Evolutionary conservation across 2,113 vertebrate species (phyloP).

Genomic region (Aphelocoma coerulescens): DNA sequence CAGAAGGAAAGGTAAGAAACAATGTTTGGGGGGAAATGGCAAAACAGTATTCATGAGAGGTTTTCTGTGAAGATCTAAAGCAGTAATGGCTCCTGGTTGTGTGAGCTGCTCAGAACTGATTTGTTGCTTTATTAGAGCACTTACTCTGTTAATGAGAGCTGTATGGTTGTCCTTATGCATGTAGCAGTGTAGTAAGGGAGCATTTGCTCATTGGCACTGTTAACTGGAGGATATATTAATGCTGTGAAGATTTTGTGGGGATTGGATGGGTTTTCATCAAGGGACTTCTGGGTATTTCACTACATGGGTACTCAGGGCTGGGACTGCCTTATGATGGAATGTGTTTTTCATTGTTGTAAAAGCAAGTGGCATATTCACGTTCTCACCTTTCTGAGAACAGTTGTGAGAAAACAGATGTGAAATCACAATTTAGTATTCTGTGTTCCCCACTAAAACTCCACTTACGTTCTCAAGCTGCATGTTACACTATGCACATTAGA

Average conservation of each 20-base stretch:
- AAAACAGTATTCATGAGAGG: not conserved
- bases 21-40: not conserved
- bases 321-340: not conserved
- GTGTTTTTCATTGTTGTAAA: not conserved
- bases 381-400: not conserved
- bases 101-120: not conserved
- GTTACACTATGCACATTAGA: not conserved
- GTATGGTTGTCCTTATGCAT: not conserved
- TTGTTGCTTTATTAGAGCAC: not conserved
- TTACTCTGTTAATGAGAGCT: not conserved
- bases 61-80: not conserved
- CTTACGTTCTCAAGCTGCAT: not conserved
- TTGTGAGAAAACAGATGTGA: not conserved
- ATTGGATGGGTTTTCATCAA: not conserved
- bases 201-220: not conserved
- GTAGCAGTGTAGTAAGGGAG: not conserved
- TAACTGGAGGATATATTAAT: not conserved
- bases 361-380: not conserved
- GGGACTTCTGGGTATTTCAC: not conserved
- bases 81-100: not conserved
- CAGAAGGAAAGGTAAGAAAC: constrained; percentile 93
- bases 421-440: not conserved
- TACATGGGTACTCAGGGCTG: not conserved
- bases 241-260: not conserved
- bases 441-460: not conserved